Evolutionary conservation across 2,113 vertebrate species (phyloP), one percentile per base, ranked within the genome.

Genomic region (Lynx canadensis): DNA sequence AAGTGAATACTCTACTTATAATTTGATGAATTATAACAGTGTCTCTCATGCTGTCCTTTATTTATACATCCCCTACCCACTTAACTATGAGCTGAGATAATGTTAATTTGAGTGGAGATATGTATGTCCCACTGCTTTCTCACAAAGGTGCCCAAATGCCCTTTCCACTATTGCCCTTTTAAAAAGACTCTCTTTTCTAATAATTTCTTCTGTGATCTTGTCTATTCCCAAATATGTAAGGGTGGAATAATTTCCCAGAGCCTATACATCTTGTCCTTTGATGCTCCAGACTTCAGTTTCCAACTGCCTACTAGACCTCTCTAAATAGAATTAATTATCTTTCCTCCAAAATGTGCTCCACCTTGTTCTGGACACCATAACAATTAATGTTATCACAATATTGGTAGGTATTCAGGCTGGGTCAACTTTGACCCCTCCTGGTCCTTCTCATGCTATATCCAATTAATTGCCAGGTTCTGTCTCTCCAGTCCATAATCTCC

Each of bases 191-290:
- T 41, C 68, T 76, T 76, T 69, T 87, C 89, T 74, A 91, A 66
- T 12, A 1, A 38, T 60, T 29, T 92, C 21, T 79, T 83, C 19
- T 71, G 48, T 83, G 36, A 73, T 48, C 55, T 66, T 68, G 15
- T 50, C 45, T 89, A 94, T 36, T 92, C 38, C 38, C 55, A 96
- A 93, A 94, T 65, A 90, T 45, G 52, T 36, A 85, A 57, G 27
- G 45, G 4, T 86, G 4, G 14, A 78, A n/a, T 23, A 87, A 82
- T 50, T 93, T 92, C 36, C 18, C 29, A 79, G 52, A 68, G 83
- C 6, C 50, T 66, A 52, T 55, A 85, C 8, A 6, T 86, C 68
- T 94, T 50, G 21, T 91, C 31, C 16, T 90, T 65, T 94, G 52
- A 91, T 89, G 18, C 23, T 71, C 13, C n/a, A 82, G 74, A 55